Conservation (phyloP, 92 coral and sea anemone species). For the Epizoanthus scotinus region DNA sequence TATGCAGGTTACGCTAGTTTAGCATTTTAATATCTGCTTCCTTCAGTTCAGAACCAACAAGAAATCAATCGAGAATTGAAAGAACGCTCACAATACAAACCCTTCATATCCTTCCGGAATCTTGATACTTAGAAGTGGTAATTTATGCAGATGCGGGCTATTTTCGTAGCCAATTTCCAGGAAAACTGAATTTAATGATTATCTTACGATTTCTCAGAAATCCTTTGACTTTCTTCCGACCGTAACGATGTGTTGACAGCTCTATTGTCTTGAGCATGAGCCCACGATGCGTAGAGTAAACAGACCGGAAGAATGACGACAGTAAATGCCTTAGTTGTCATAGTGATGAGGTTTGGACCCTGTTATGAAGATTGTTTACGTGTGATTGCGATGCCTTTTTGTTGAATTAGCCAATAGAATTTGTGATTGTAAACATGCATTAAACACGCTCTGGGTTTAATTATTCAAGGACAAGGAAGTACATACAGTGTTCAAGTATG, state of each 20-base stretch:
- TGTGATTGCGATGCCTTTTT: neutral
- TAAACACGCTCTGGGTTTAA: slow-evolving; percentile 8
- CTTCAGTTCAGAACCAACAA: too few species aligned
- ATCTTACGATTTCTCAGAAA: slow-evolving; percentile 38
- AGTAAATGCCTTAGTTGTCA: slow-evolving; percentile 13
- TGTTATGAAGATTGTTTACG: neutral
- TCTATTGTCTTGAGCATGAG: neutral
- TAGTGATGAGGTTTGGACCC: neutral
- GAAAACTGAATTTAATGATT: slow-evolving; percentile 2
- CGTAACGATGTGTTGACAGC: neutral
- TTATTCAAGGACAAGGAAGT: slow-evolving; percentile 34
- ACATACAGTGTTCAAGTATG: neutral
- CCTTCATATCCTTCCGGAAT: neutral
- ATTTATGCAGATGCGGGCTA: neutral
- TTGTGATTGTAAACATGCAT: slow-evolving; percentile 37
- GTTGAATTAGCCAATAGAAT: slow-evolving; percentile 13
- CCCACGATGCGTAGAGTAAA: slow-evolving; percentile 6
- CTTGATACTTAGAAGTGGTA: neutral
- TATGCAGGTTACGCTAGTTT: too few species aligned
- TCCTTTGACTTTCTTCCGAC: neutral
- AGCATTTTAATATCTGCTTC: too few species aligned
- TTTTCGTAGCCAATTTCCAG: slow-evolving; percentile 34
- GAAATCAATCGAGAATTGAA: neutral
- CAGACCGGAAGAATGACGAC: neutral
- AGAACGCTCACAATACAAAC: neutral